These are phyloP conservation scores for Pharmacophagus antenor DNA, from an alignment of 2,888 invertebrate species.

Conservation along the genomic window DNA sequence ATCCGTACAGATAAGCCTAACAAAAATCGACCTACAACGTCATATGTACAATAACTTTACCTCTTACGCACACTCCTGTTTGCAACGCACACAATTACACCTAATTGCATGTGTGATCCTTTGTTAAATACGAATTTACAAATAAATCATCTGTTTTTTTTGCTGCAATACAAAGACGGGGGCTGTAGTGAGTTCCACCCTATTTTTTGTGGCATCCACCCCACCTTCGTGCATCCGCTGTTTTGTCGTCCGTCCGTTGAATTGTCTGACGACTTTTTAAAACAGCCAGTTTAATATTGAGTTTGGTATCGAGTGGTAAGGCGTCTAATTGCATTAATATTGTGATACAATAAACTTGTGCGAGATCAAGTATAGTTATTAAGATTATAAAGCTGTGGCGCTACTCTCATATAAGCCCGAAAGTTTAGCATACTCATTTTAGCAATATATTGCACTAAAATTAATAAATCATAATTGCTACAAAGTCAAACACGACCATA, in stretches of 20 bases:
- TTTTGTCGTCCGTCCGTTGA: conserved; percentile 20
- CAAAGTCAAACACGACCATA: too few species aligned
- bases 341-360: background rate
- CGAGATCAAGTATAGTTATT: background rate
- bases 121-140: conserved; percentile 43
- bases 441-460: too few species aligned
- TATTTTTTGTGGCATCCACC: conserved; percentile 55
- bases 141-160: conserved; percentile 75
- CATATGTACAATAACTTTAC: background rate
- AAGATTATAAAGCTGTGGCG: background rate
- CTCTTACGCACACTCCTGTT: conserved; percentile 1
- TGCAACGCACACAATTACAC: conserved; percentile 45
- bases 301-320: conserved; percentile 18
- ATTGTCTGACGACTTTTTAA: conserved; percentile 26
- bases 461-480: too few species aligned
- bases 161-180: conserved; percentile 61
- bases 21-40: background rate
- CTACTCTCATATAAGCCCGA: too few species aligned
- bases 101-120: conserved; percentile 57
- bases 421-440: too few species aligned
- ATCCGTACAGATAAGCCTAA: background rate
- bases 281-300: conserved; percentile 16
- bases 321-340: background rate
- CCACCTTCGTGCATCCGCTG: conserved; percentile 42
- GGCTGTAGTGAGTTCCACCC: conserved; percentile 59